These are phyloP conservation scores for Phania funesta DNA, from an alignment of 2,888 invertebrate genomes.

Conservation along the genomic window DNA sequence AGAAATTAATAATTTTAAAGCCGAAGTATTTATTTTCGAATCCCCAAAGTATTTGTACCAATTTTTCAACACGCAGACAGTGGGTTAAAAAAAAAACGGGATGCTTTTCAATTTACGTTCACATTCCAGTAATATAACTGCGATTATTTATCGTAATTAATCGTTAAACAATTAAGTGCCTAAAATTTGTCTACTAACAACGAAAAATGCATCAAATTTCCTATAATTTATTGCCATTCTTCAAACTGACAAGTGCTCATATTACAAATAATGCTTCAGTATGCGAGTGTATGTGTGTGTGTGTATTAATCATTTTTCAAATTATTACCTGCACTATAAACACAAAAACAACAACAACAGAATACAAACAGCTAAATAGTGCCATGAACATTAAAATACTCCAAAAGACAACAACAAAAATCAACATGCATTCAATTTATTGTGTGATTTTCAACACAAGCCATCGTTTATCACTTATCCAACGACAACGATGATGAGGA, in stretches of 20 bases:
- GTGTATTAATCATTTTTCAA: constrained; percentile 49
- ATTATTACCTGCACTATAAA: constrained; percentile 54
- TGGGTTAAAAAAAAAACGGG: neutral
- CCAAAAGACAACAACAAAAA: neutral
- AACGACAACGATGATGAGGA: constrained; percentile 49
- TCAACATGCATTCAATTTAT: constrained; percentile 54
- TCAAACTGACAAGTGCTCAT: neutral
- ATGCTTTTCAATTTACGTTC: neutral
- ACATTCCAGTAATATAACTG: neutral
- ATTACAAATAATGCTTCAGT: neutral
- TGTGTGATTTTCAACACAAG: constrained; percentile 59
- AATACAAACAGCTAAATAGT: constrained; percentile 52
- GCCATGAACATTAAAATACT: constrained; percentile 50
- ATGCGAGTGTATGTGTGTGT: neutral
- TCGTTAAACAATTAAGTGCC: neutral
- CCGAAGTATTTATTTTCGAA: no score
- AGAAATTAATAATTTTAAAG: no score
- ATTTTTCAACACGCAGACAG: neutral
- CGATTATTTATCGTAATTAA: neutral
- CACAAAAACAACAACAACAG: neutral
- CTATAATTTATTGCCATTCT: constrained; percentile 28
- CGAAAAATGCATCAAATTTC: neutral
- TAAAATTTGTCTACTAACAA: neutral
- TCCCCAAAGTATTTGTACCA: no score
- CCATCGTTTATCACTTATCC: constrained; percentile 66